Evolutionary conservation across 2,797 vertebrate species (phyloP), one percentile per base, ranked within the genome.

Genomic region (Scolopax bukidnonensis): DNA sequence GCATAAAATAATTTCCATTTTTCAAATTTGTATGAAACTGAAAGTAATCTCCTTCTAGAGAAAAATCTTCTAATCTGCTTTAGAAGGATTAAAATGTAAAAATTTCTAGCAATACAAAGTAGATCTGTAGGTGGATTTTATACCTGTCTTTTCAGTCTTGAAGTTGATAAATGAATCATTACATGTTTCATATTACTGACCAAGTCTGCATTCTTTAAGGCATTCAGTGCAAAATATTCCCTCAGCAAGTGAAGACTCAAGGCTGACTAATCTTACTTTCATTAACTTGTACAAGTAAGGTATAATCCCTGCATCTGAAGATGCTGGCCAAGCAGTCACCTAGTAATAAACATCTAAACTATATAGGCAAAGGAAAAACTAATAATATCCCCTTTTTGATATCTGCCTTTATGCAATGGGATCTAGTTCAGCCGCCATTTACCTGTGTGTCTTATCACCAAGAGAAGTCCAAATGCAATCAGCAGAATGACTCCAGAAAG

Each of bases 51-150:
- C 64, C 38, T 92, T 88, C 76, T 43, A 74, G 28, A 92, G 50
- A 95, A 94, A 96, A 87, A 21, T 77, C 50, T 87, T 80, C 69
- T 95, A 90, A 91, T 88, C 54, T 61, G 77, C 85, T 89, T 64
- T 38, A 71, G 79, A 70, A 76, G 54, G 76, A 86, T 96, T 91
- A 83, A 93, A 94, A 90, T 84, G 48, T 89, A 96, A 95, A 95
- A 84, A 45, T 16, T 83, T 80, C 53, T 59, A 86, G 61, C 61
- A 95, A 89, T 43, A 71, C 27, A 38, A 73, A 87, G 48, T 50
- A 84, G 70, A 67, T 84, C 40, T 67, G 73, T 79, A 95, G 84
- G 60, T 91, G 88, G 63, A 91, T 93, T 97, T 97, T 61, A 70
- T 68, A 81, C 54, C 32, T 80, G 43, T 71, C 47, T 59, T 94